Percentiles rank a stretch among this genome's conserved stretches.
Evolutionary conservation across 2,888 invertebrate genomes (phyloP).

Genomic region (Stomorhina lunata): DNA sequence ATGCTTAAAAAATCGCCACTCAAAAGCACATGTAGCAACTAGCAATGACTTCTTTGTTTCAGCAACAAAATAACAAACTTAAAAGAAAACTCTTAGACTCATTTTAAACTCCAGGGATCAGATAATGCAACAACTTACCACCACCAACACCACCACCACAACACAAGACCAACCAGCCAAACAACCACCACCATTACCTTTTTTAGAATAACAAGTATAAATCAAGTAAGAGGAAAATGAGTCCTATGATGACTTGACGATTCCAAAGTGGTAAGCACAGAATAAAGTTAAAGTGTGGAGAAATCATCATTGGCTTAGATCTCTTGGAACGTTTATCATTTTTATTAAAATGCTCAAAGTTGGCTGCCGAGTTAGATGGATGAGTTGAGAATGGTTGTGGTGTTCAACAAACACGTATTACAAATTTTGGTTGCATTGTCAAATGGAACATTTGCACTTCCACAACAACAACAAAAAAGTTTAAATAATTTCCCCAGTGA

Average conservation of each 20-base stretch:
- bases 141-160: neutral
- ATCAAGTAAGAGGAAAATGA: neutral
- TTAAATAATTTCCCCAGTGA: constrained; percentile 62
- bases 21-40: constrained; percentile 4
- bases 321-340: neutral
- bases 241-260: constrained; percentile 1
- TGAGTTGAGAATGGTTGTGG: neutral
- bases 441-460: constrained; percentile 41
- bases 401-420: constrained; percentile 7
- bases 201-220: neutral
- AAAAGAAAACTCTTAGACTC: neutral
- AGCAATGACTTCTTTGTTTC: neutral
- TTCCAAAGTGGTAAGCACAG: neutral
- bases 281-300: neutral
- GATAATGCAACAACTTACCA: constrained; percentile 37
- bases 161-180: too few relatives aligned
- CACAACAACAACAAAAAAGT: constrained; percentile 18
- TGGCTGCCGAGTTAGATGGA: neutral
- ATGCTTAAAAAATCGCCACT: constrained; percentile 6
- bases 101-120: neutral
- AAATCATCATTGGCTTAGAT: constrained; percentile 23
- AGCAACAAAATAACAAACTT: constrained; percentile 3
- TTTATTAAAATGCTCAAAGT: too few relatives aligned
- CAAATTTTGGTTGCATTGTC: constrained; percentile 48
- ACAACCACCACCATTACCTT: neutral